phyloP scores from a whole-genome alignment of 1,140 invertebrate species.

The Phymastichus coffea region DNA sequence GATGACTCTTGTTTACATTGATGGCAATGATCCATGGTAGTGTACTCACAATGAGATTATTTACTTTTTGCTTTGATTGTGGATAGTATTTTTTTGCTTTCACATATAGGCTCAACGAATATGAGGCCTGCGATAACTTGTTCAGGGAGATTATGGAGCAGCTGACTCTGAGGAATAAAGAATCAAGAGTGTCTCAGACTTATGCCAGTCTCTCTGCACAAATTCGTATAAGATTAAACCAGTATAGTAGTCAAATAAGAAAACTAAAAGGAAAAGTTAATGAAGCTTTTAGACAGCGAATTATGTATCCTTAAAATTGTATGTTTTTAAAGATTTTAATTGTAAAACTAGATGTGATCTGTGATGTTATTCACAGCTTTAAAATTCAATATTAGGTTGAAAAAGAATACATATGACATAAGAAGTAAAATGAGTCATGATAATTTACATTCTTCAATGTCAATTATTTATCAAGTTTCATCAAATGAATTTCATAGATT shows the following conservation, averaged over 20 bases:
- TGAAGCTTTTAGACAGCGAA: slow-evolving; percentile 48
- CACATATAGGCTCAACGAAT: slow-evolving; percentile 61
- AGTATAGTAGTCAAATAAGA: slow-evolving; percentile 62
- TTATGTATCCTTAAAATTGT: slow-evolving; percentile 58
- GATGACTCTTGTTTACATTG: slow-evolving; percentile 53
- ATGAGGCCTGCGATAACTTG: slow-evolving; percentile 67
- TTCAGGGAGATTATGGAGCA: slow-evolving; percentile 65
- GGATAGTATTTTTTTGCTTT: slow-evolving; percentile 20
- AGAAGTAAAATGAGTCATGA: too few species aligned
- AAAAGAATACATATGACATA: too few species aligned
- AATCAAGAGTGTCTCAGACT: slow-evolving; percentile 55
- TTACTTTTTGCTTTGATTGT: background rate
- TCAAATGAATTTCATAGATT: too few species aligned
- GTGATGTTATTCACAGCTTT: too few species aligned
- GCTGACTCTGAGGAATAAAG: slow-evolving; percentile 58
- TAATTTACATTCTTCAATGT: too few species aligned
- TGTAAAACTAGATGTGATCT: too few species aligned
- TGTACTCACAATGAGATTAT: background rate
- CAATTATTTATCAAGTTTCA: too few species aligned
- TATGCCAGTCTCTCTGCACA: slow-evolving; percentile 61
- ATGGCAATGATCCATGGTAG: slow-evolving; percentile 54
- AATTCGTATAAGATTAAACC: slow-evolving; percentile 64
- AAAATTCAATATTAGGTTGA: too few species aligned
- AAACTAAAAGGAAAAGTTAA: slow-evolving; percentile 63
- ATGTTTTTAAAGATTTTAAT: too few species aligned